Base-by-base conservation (phyloP, 1,140 invertebrate genomes). In the Aphelenchoides fujianensis region DNA sequence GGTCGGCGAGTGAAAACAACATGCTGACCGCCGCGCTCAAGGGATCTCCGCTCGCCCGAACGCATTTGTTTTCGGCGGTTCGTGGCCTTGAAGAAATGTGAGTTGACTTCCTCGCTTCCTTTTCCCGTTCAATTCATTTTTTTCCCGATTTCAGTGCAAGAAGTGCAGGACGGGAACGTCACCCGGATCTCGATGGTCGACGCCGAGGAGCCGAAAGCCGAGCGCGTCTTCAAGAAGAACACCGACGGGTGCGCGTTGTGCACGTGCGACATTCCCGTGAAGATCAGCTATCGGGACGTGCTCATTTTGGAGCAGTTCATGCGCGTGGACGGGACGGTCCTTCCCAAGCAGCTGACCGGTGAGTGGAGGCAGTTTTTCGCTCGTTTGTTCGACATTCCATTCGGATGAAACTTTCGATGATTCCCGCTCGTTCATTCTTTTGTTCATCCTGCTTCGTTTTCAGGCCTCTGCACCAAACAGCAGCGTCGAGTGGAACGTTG, bases 301-400 rank as follows among this genome's bases (percentile, higher is more conserved):
- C 67, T 83, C 16, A 81, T 83, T 68, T 63, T 83, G 63, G 82
- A 83, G 36, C 82, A 83, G 67, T 83, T 83, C 64, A 83, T 83
- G 82, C 79, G 82, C 12, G 73, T 69, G 35, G 82, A 83, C 72
- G 82, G 82, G 7, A 84, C 82, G n/a, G 82, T 83, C 34, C 64
- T 83, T 1, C 82, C 82, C 2, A 66, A 63, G 27, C 72, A 83
- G 55, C 61, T 84, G n/a, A 84, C 82, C 12, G 82, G 77, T 78
- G 23, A 76, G 34, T 28, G n/a, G n/a, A n/a, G n/a, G n/a, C n/a
- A n/a, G n/a, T 32, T 53, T n/a, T 72, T 71, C n/a, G 12, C 2
- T 68, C 7, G 28, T 2, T 0, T 0, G 0, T 71, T 72, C 30
- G 32, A n/a, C 19, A 19, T 7, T 70, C 2, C n/a, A n/a, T n/a